Evolutionary conservation across 2,888 invertebrate genomes (phyloP).

Genomic region (Teleogryllus oceanicus): DNA sequence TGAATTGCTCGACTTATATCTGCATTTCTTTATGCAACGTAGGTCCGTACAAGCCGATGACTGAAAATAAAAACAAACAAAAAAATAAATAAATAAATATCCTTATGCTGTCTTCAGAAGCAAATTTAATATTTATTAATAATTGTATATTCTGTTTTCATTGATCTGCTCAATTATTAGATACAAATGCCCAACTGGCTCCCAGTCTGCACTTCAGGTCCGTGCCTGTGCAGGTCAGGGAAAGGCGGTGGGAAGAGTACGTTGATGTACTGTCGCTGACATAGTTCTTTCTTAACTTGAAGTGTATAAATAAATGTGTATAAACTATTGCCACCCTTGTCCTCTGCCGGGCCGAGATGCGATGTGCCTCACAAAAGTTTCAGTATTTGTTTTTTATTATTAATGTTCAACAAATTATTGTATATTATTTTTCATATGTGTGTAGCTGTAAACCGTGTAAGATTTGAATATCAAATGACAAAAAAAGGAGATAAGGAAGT

Average conservation of each 20-base stretch:
- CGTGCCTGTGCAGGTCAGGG: not conserved
- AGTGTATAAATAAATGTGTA: constrained; percentile 37
- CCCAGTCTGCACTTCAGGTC: not conserved
- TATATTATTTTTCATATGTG: constrained; percentile 39
- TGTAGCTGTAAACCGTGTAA: constrained; percentile 37
- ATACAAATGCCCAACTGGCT: not conserved
- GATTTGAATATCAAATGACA: constrained; percentile 34
- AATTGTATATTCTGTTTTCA: not conserved
- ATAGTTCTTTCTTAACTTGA: constrained; percentile 31
- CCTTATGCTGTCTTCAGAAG: not conserved
- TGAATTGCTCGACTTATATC: not conserved
- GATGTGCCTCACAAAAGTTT: constrained; percentile 39
- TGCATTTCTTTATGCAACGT: constrained; percentile 2
- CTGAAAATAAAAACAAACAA: too few relatives aligned
- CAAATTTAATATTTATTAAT: not conserved
- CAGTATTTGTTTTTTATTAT: constrained; percentile 40
- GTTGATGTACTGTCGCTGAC: constrained; percentile 33
- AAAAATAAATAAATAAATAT: too few relatives aligned
- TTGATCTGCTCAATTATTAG: constrained; percentile 1
- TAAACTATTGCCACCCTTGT: constrained; percentile 36
- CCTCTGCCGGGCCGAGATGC: constrained; percentile 39
- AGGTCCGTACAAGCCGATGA: not conserved
- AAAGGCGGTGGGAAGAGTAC: constrained; percentile 32
- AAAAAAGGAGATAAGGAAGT: constrained; percentile 34
- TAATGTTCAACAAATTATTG: constrained; percentile 37